Conservation (phyloP, 2,113 vertebrate genomes). For the Oncorhynchus clarkii region DNA sequence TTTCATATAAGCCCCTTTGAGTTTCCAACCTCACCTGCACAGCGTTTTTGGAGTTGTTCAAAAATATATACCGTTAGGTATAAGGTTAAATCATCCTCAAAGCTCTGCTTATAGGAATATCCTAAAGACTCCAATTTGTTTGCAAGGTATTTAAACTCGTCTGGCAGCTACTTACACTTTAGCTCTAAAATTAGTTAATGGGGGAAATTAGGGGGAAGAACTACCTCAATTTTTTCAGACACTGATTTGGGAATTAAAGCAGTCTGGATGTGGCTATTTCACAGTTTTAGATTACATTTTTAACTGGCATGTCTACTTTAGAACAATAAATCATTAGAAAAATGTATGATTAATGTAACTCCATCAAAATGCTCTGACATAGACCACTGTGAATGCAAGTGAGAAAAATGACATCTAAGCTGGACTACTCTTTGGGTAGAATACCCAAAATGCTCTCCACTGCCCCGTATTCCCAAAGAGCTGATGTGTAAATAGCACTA, state of each 20-base stretch:
- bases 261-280: not conserved
- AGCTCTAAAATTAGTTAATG: not conserved
- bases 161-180: not conserved
- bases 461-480: no score
- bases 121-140: slow-evolving; percentile 9
- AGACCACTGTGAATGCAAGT: no score
- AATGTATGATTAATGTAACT: not conserved
- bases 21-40: no score
- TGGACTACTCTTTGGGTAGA: no score
- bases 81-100: no score
- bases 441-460: no score
- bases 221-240: not conserved
- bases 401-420: no score
- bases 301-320: not conserved
- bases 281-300: not conserved
- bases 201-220: slow-evolving; percentile 1
- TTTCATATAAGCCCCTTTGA: no score
- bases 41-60: no score
- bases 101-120: no score
- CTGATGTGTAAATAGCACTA: no score
- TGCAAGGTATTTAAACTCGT: not conserved
- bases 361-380: not conserved
- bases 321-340: not conserved
- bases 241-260: not conserved
- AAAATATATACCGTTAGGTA: no score